Evolutionary conservation across 2,113 vertebrate genomes (phyloP), one percentile per base, ranked within the genome.

Genomic region (Toxotes jaculatrix): DNA sequence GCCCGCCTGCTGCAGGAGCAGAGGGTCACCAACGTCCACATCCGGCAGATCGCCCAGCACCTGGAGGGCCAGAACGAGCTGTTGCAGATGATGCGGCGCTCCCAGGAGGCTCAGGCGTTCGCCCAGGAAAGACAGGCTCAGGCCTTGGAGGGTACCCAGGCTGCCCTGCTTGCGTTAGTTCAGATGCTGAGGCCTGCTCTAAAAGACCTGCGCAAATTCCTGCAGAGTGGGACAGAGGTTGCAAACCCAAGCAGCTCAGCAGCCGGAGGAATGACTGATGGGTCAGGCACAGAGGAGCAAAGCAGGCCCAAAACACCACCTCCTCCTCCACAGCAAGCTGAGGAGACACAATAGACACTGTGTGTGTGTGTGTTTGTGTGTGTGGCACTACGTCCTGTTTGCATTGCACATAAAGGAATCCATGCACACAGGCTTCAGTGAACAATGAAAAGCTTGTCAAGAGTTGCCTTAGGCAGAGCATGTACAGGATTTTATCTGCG

Each of bases 1-100:
- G 97, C 97, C 84, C 97, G 97, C 81, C 95, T 99, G 38, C 94
- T 99, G 85, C 98, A 99, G 95, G 98, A 99, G 93, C 98, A 99
- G 92, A 91, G 97, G 3, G 97, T 99, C 51, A 99, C 98, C 86
- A 99, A 99, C 67, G 93, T 99, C 23, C 98, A 98, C 0, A 96
- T 99, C 75, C 97, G 97, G 62, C 97, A 99, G 94, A 98, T 99
- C 0, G 96, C 97, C 40, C 97, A 99, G 94, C 97, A 98, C 92
- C 94, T 99, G 65, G 98, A 99, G 92, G 97, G 97, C 87, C 98
- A 99, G 92, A 99, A 97, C 0, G 97, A 98, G 87, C 92, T 99
- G 86, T 94, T 99, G 7, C 97, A 98, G 92, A 97, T 97, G 96
- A 97, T 99, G 66, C 96, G 98, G 0, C 96, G 97, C 74, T 98